Evolutionary conservation across 2,797 vertebrate genomes (phyloP).

Genomic region (Bradypus variegatus): DNA sequence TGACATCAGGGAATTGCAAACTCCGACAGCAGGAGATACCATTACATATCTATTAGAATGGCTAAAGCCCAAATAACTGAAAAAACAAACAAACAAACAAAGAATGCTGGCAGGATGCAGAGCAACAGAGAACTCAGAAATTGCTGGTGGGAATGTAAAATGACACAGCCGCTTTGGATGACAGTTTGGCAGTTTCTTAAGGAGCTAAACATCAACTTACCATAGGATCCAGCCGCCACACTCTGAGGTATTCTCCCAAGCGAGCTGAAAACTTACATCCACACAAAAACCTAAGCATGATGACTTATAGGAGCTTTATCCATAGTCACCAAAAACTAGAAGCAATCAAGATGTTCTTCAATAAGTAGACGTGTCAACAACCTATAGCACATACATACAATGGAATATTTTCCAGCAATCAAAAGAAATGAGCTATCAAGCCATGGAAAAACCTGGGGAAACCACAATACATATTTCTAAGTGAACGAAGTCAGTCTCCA

Average conservation of each 20-base stretch:
- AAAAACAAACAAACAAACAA: too few relatives aligned
- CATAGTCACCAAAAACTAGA: background rate
- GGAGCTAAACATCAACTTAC: too few relatives aligned
- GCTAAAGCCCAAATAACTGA: background rate
- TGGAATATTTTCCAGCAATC: background rate
- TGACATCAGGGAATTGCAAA: background rate
- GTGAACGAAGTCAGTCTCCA: background rate
- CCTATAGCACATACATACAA: background rate
- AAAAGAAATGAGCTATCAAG: background rate
- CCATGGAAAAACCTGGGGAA: background rate
- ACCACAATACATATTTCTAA: background rate
- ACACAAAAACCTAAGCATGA: background rate
- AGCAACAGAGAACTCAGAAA: fast-evolving
- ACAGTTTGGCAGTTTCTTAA: background rate
- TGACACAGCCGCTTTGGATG: background rate
- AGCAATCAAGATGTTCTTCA: background rate
- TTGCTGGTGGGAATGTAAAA: background rate
- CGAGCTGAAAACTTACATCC: background rate
- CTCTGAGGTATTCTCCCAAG: too few relatives aligned
- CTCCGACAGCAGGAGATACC: background rate
- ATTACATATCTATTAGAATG: background rate
- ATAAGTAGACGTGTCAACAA: background rate
- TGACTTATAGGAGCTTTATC: background rate
- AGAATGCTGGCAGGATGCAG: fast-evolving
- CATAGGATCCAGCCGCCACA: fast-evolving